These are phyloP conservation scores for Salpingus planirostris DNA, from an alignment of 2,888 invertebrate species.

Conservation along the genomic window DNA sequence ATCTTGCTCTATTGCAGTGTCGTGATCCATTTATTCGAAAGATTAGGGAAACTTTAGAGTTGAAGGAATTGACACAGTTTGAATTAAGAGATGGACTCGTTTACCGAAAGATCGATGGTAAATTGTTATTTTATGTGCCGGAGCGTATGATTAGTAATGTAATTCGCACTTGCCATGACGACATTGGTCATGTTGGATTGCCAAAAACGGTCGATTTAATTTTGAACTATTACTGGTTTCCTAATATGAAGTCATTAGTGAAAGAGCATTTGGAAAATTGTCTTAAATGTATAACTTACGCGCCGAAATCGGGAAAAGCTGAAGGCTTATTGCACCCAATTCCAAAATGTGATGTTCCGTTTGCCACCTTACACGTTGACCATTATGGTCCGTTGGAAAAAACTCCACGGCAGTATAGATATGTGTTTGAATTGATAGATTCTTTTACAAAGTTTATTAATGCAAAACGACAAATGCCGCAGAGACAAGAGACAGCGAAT, in stretches of 20 bases:
- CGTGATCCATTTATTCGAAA: conserved; percentile 17
- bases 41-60: conserved; percentile 16
- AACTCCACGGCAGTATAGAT: conserved; percentile 4
- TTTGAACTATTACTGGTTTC: conserved; percentile 1
- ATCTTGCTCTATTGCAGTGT: conserved; percentile 1
- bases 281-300: conserved; percentile 1
- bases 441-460: conserved; percentile 20
- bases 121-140: conserved; percentile 18
- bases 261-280: not conserved
- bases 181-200: conserved; percentile 6
- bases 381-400: conserved; percentile 3
- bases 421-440: conserved; percentile 21
- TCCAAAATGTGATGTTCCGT: conserved; percentile 1
- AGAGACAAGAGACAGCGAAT: no score
- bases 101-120: conserved; percentile 15
- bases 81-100: conserved; percentile 20
- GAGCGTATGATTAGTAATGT: conserved; percentile 14
- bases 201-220: conserved; percentile 2
- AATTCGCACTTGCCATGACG: conserved; percentile 8
- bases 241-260: not conserved
- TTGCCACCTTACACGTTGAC: conserved; percentile 1
- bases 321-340: conserved; percentile 1
- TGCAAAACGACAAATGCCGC: conserved; percentile 11
- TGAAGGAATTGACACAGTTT: conserved; percentile 9
- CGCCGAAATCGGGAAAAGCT: not conserved